A percentile compares a stretch with the other conserved stretches of the same genome.
These are phyloP conservation scores for Haliclystus octoradiatus DNA, from an alignment of 30 jellyfish, hydroid and myxozoan species.

Conservation along the genomic window DNA sequence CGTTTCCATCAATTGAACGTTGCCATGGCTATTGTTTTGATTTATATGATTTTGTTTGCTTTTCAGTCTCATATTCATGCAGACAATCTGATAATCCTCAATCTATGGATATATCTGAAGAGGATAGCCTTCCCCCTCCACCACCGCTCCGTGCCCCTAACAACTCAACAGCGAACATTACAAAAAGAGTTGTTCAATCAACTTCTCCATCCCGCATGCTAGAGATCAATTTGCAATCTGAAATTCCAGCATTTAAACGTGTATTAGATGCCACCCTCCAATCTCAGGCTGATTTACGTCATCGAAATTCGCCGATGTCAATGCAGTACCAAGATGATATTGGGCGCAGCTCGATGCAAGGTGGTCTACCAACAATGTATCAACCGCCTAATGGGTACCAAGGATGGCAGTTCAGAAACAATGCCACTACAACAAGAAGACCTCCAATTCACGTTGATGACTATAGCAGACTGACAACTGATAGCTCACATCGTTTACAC, in stretches of 20 bases:
- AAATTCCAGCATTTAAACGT: not conserved
- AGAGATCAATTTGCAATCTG: not conserved
- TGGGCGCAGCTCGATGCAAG: not conserved
- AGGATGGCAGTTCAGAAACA: not conserved
- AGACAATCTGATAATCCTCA: no score
- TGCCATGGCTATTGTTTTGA: no score
- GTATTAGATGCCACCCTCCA: not conserved
- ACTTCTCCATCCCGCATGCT: not conserved
- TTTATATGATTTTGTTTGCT: no score
- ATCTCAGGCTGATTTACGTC: not conserved
- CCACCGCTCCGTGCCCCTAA: not conserved
- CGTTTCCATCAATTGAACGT: no score
- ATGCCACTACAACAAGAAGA: not conserved
- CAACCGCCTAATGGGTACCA: not conserved
- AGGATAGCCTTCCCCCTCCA: no score
- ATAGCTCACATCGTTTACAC: not conserved
- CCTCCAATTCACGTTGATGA: not conserved
- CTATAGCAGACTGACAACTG: not conserved
- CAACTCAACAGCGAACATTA: not conserved
- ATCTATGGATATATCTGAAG: no score
- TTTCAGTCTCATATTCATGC: no score
- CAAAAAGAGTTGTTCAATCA: not conserved
- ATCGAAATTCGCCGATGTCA: not conserved
- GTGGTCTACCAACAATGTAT: not conserved
- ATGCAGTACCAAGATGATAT: not conserved